These are phyloP conservation scores for Coelinius sp. DNA, from an alignment of 2,888 invertebrate genomes.

Conservation along the genomic window DNA sequence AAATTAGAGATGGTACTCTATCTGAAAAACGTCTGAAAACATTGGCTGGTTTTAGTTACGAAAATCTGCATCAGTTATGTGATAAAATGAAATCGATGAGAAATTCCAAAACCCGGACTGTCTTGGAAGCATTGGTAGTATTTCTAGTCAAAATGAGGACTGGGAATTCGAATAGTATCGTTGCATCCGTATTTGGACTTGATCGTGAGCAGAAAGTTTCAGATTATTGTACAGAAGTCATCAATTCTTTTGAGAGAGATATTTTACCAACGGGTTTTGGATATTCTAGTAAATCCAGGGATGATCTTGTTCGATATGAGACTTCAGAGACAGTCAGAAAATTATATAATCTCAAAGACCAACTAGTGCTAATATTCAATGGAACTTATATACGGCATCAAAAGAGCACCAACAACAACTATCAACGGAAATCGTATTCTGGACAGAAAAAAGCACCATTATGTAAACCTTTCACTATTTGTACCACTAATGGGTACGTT, in stretches of 20 bases:
- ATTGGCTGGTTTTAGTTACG: slow-evolving; percentile 28
- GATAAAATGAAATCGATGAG: slow-evolving; percentile 15
- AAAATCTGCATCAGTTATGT: slow-evolving; percentile 31
- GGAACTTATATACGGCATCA: slow-evolving; percentile 48
- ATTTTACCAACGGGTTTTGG: slow-evolving; percentile 46
- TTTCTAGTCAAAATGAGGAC: slow-evolving; percentile 41
- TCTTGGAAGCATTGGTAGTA: slow-evolving; percentile 15
- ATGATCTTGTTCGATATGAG: slow-evolving; percentile 44
- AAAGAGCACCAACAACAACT: slow-evolving; percentile 49
- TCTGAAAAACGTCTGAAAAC: slow-evolving; percentile 13
- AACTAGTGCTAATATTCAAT: slow-evolving; percentile 46
- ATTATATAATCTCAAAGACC: slow-evolving; percentile 35
- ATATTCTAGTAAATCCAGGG: slow-evolving; percentile 35
- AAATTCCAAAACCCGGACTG: slow-evolving; percentile 3
- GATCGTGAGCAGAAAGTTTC: slow-evolving; percentile 59
- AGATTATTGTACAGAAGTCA: slow-evolving; percentile 40
- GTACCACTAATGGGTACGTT: slow-evolving; percentile 50
- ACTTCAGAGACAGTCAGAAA: slow-evolving; percentile 40
- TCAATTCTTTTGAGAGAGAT: slow-evolving; percentile 51
- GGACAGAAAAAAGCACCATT: slow-evolving; percentile 52
- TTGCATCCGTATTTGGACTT: slow-evolving; percentile 57
- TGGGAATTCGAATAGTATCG: slow-evolving; percentile 51
- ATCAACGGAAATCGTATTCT: slow-evolving; percentile 47
- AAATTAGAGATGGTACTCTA: slow-evolving; percentile 8
- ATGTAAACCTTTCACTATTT: slow-evolving; percentile 55